Percentiles rank a stretch among this genome's conserved stretches.
Conservation (phyloP, 2,888 invertebrate genomes). For the Schrankia costaestrigalis region DNA sequence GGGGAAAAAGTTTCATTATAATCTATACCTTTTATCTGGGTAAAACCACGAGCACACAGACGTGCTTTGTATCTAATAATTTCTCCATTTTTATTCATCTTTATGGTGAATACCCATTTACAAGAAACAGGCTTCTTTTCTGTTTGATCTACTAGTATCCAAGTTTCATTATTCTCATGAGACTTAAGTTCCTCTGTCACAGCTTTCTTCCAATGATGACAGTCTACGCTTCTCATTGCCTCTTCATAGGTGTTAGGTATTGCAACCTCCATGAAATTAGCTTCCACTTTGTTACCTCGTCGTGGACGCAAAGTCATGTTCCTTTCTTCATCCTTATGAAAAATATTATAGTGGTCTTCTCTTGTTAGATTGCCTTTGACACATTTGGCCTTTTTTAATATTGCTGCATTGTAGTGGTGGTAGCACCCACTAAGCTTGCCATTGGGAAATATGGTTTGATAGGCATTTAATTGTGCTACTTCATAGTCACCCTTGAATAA, state of each 20-base stretch:
- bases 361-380: background rate
- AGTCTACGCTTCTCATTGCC: slow-evolving; percentile 19
- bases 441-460: background rate
- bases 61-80: slow-evolving; percentile 4
- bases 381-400: background rate
- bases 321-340: background rate
- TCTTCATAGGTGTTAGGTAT: slow-evolving; percentile 26
- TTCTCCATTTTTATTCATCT: slow-evolving; percentile 15
- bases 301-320: slow-evolving; percentile 24
- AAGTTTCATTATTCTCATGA: slow-evolving; percentile 25
- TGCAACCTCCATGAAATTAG: slow-evolving; percentile 21
- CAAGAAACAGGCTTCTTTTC: slow-evolving; percentile 19
- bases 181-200: slow-evolving; percentile 25
- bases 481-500: background rate
- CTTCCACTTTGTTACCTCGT: slow-evolving; percentile 19
- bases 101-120: slow-evolving; percentile 31
- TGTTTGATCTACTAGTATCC: slow-evolving; percentile 15
- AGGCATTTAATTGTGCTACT: background rate
- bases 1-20: slow-evolving; percentile 15
- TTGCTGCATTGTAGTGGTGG: background rate
- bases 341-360: too few species aligned
- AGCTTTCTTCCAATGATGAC: slow-evolving; percentile 22
- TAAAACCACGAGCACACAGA: slow-evolving; percentile 8
- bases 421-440: background rate
- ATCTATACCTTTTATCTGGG: slow-evolving; percentile 4